Evolutionary conservation across 2,797 vertebrate genomes (phyloP), one percentile per base, ranked within the genome.

Genomic region (Anniella stebbinsi): DNA sequence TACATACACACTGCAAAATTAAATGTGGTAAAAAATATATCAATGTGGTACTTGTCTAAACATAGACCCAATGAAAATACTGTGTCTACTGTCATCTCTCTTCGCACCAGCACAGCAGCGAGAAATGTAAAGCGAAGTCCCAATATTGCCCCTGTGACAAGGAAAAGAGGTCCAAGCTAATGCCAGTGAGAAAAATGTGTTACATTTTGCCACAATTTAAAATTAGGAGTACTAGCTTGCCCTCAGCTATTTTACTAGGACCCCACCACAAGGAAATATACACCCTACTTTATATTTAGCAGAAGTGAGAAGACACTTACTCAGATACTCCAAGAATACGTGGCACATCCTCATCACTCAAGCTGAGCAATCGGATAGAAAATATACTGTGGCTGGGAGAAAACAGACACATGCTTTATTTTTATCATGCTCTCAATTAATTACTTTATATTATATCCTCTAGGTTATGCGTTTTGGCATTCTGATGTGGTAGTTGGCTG

Each of bases 331-430:
- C 97, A 91, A 96, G 95, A 90, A 96, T 94, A 57, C 23, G 93
- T 0, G 91, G 98, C 93, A 72, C 95, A 70, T 76, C 91, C 38
- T 84, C 96, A 57, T 91, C 94, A 88, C 92, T 96, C 70, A 98
- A 95, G 90, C 95, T 98, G n/a, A 99, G 94, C 21, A 99, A 95
- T 95, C 98, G 98, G 94, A 99, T 97, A 89, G 98, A 98, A 94
- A 99, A 99, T 96, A 99, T 98, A 91, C 98, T 98, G 96, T 99
- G 98, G 95, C 98, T 99, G 96, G 45, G 94, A 94, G n/a, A 90
- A 93, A 89, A 1, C 17, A 94, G 70, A 5, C 33, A 10, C 3
- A 80, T 66, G 86, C 88, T 82, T 93, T 76, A 94, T 86, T 86
- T 81, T 75, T 38, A 60, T 5, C 23, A 30, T 28, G 15, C 38